Base-by-base conservation (phyloP, 2,888 invertebrate genomes). In the Caenorhabditis sp. region DNA sequence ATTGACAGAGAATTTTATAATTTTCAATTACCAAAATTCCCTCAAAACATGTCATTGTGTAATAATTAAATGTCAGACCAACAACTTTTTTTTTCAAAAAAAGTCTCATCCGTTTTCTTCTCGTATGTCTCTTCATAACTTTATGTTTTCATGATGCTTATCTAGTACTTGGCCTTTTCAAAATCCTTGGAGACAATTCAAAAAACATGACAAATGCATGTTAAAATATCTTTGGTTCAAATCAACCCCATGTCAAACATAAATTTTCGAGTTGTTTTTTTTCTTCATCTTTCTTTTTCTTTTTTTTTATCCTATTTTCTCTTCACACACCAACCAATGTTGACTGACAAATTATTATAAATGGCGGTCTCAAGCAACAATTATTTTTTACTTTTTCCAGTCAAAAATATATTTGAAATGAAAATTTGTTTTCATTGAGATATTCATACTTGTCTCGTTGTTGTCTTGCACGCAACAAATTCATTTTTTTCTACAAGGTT, bases 241-340 rank as follows among this genome's bases (percentile, higher is more conserved):
- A 43, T 43, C 43, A 43, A 43, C 43, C 43, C 43, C 43, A 43
- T 43, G 43, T 43, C 43, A 43, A 43, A 43, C 43, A 43, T 43
- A 43, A 43, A 43, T 43, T 43, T 43, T 43, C 43, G 43, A 43
- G 43, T 43, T 43, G 43, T 43, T 43, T 43, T 43, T 43, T 14
- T 43, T 43, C 43, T 12, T 36, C 10, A 8, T 10, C 36, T 36
- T 36, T 36, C 10, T 36, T 36, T 36, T 36, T 36, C 36, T 36
- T 5, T 17, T 43, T 43, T 43, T 17, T 43, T 14, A 43, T 43
- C 14, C 43, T 7, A 17, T 43, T 2, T 14, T 43, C 12, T 43
- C 43, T 31, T 31, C 43, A 10, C 5, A 17, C 43, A 17, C 5
- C 43, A 10, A 36, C 36, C 5, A 36, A 36, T 36, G 36, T 36